Base-by-base conservation (phyloP, 1,140 invertebrate species). In the Aphelenchoides fujianensis region DNA sequence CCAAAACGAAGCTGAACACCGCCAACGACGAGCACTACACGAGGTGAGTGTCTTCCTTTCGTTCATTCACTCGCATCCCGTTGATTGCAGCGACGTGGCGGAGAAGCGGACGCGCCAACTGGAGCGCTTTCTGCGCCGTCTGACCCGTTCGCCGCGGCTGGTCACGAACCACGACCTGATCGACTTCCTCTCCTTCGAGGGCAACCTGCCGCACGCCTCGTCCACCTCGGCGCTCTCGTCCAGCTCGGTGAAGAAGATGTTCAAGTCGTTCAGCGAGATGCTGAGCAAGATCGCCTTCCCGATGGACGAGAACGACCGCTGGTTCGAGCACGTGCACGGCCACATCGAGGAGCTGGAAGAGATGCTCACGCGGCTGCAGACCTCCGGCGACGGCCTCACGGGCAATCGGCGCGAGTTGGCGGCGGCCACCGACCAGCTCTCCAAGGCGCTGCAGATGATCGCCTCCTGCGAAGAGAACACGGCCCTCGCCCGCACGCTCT, bases 301-400 rank as follows among this genome's bases (percentile, higher is more conserved):
- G 87, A 98, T 98, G 95, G 95, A 98, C 84, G 96, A 98, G 88
- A 92, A 90, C 79, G 96, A 98, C 88, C 85, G 97, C 92, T 99
- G 96, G 96, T 98, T 98, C 87, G 95, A 98, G 85, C 94, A 98
- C 84, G 95, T 94, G 82, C 90, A 91, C 23, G 89, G 90, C 23
- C 92, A 96, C 85, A 89, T 98, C 66, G 95, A 98, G 80, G 91
- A 91, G 54, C 86, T 98, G 30, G 95, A 98, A 84, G 88, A 88
- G 27, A 92, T 96, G 77, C 87, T 98, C 32, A 88, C 92, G 41
- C 92, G 94, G 78, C 87, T 99, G 59, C 92, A 93, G 85, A 87
- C 89, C 34, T 92, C 92, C 76, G 90, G 96, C 63, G 96, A 98
- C 85, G 88, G 90, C 2, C 88, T 98, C 73, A 92, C 93, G 5